These are phyloP conservation scores for Hemichromis elongatus DNA, from an alignment of 2,113 vertebrate genomes.

Conservation along the genomic window DNA sequence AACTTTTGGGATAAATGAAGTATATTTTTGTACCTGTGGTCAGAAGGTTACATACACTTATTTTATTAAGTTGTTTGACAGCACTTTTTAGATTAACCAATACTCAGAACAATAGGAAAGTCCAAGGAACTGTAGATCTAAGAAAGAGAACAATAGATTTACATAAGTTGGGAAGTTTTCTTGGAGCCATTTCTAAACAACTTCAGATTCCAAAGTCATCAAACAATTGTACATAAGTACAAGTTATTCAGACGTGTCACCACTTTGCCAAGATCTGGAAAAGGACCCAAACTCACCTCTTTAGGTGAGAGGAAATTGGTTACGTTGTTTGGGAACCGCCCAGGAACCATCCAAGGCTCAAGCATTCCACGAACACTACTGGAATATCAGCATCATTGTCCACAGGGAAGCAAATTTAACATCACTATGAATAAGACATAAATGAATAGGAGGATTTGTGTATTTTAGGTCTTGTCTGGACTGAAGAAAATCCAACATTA, in stretches of 20 bases:
- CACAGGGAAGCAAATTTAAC: background rate
- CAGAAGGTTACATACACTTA: background rate
- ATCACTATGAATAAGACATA: background rate
- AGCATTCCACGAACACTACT: background rate
- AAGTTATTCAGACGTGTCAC: background rate
- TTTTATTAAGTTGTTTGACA: background rate
- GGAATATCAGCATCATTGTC: background rate
- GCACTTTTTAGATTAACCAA: background rate
- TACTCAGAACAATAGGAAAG: background rate
- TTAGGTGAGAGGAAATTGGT: background rate
- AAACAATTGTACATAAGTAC: background rate
- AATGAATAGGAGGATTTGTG: background rate
- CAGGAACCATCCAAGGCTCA: background rate
- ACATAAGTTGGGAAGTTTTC: too few species aligned
- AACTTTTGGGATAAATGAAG: background rate
- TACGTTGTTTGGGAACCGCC: background rate
- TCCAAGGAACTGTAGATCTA: background rate
- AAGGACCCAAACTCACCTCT: background rate
- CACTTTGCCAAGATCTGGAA: background rate
- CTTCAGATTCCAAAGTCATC: background rate
- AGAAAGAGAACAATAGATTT: background rate
- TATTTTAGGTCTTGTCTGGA: too few species aligned
- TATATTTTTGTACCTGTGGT: background rate
- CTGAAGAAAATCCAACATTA: too few species aligned
- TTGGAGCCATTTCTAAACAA: too few species aligned